phyloP scores from a whole-genome alignment of 2,888 invertebrate genomes.

The Phortica magna region DNA sequence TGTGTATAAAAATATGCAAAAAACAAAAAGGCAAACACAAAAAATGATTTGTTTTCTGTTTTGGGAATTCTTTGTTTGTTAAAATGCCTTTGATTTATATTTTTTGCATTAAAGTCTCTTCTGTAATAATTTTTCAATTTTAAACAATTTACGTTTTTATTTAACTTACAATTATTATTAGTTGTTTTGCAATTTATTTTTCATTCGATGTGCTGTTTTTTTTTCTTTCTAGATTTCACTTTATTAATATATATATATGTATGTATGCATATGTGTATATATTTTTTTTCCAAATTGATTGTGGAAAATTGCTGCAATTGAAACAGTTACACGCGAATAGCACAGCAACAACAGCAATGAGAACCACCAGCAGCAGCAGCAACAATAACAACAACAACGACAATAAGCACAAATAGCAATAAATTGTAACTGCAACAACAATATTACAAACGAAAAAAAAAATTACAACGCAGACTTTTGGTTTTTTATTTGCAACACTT shows the following conservation, averaged over 20 bases:
- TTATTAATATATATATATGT: not conserved
- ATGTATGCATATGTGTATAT: not conserved
- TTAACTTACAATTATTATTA: not conserved
- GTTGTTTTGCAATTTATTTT: conserved; percentile 22
- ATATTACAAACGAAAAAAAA: conserved; percentile 23
- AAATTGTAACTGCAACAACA: conserved; percentile 36
- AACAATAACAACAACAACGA: conserved; percentile 52
- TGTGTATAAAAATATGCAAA: conserved; percentile 16
- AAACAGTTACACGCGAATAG: conserved; percentile 64
- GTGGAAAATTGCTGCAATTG: conserved; percentile 29
- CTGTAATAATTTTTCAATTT: not conserved
- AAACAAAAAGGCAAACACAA: conserved; percentile 1
- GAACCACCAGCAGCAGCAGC: conserved; percentile 44
- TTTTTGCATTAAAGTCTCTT: conserved; percentile 17
- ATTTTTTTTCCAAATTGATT: conserved; percentile 11
- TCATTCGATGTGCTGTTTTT: not conserved
- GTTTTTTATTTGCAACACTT: conserved; percentile 42
- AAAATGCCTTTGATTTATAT: not conserved
- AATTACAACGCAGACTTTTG: conserved; percentile 25
- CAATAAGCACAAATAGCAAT: conserved; percentile 54
- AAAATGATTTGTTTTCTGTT: not conserved
- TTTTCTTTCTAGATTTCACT: not conserved
- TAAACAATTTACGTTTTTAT: not conserved
- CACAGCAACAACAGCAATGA: conserved; percentile 40
- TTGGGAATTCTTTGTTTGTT: conserved; percentile 19